These are phyloP conservation scores for Myoxocephalus aenaeus DNA, from an alignment of 2,797 vertebrate species.

Conservation along the genomic window DNA sequence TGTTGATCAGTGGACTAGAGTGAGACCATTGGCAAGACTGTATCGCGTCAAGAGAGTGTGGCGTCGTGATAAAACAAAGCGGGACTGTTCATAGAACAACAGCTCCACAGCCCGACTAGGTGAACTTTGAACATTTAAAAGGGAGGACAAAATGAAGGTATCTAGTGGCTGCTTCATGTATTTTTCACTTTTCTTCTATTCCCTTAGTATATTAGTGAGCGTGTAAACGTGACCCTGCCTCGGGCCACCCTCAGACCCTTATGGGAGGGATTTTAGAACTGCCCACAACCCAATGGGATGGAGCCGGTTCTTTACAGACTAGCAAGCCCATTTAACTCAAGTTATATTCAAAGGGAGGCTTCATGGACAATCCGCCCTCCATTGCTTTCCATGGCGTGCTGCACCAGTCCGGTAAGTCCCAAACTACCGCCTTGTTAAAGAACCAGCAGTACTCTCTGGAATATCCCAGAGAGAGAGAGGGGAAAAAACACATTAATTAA, in stretches of 20 bases:
- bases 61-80: neutral
- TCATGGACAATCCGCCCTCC: slow-evolving; percentile 18
- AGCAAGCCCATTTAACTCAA: slow-evolving; percentile 8
- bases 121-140: neutral
- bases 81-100: neutral
- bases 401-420: neutral
- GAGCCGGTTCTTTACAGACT: slow-evolving; percentile 10
- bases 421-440: neutral
- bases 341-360: slow-evolving; percentile 27
- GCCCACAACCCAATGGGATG: neutral
- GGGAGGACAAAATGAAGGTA: neutral
- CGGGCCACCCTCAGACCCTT: neutral
- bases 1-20: neutral
- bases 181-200: neutral
- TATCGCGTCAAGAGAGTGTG: too few relatives aligned
- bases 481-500: slow-evolving; percentile 11
- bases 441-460: neutral
- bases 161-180: neutral
- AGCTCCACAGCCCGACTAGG: neutral
- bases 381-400: neutral
- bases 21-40: neutral
- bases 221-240: neutral
- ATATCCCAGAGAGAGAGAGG: neutral
- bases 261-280: neutral
- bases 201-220: neutral